Evolutionary conservation across 2,888 invertebrate genomes (phyloP).

Genomic region (Synanthedon formicaeformis): DNA sequence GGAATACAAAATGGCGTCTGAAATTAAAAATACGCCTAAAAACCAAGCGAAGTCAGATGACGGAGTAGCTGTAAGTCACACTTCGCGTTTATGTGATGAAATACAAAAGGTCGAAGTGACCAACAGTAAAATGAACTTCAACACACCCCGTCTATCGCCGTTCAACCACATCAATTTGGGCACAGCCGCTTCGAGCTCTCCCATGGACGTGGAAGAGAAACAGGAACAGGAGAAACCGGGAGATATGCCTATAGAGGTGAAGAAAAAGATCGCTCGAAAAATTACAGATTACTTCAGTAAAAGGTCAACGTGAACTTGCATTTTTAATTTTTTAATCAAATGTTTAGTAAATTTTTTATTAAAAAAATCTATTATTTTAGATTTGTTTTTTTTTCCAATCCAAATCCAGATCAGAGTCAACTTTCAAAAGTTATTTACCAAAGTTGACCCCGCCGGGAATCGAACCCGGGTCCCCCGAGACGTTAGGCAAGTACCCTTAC

Average conservation of each 20-base stretch:
- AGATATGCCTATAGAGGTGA: conserved; percentile 29
- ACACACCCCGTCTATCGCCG: conserved; percentile 18
- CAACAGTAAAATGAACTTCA: conserved; percentile 28
- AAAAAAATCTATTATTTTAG: too few relatives aligned
- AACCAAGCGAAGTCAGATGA: neutral
- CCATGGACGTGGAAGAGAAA: conserved; percentile 13
- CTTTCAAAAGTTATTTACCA: too few relatives aligned
- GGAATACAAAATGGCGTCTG: conserved; percentile 2
- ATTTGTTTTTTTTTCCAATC: too few relatives aligned
- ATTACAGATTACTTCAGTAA: conserved; percentile 58
- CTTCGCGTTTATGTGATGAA: conserved; percentile 29
- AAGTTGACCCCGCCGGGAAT: too few relatives aligned
- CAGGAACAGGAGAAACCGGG: conserved; percentile 5
- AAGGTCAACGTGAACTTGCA: conserved; percentile 24
- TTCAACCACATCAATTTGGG: conserved; percentile 7
- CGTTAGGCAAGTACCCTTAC: too few relatives aligned
- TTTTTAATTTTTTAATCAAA: too few relatives aligned
- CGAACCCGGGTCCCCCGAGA: too few relatives aligned
- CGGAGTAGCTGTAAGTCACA: conserved; percentile 7
- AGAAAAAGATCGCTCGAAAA: conserved; percentile 43
- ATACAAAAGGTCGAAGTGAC: conserved; percentile 34
- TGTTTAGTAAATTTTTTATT: too few relatives aligned
- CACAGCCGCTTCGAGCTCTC: conserved; percentile 6
- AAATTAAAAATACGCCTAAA: neutral
- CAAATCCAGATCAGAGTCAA: too few relatives aligned